Evolutionary conservation across 2,113 vertebrate species (phyloP).

Genomic region (Archocentrus centrarchus): DNA sequence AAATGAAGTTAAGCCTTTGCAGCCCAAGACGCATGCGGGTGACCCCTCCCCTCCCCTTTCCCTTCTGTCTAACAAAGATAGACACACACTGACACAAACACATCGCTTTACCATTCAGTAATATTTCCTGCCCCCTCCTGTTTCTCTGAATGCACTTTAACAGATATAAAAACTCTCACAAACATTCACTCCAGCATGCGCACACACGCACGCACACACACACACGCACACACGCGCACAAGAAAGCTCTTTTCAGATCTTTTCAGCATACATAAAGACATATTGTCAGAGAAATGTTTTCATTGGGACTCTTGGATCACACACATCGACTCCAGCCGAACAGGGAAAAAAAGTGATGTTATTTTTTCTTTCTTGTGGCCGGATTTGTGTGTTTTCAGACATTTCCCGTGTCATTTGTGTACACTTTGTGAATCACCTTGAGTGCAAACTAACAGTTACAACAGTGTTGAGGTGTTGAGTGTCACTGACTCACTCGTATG

Average conservation of each 20-base stretch:
- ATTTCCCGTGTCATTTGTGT: slow-evolving; percentile 37
- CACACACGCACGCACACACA: not conserved
- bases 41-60: slow-evolving; percentile 34
- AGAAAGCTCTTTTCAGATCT: slow-evolving; percentile 51
- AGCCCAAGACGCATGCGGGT: slow-evolving; percentile 42
- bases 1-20: slow-evolving; percentile 67
- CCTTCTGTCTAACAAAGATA: slow-evolving; percentile 34
- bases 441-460: slow-evolving; percentile 46
- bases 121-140: slow-evolving; percentile 76
- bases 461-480: slow-evolving; percentile 65
- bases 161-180: slow-evolving; percentile 60
- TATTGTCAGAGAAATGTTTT: slow-evolving; percentile 63
- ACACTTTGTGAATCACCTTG: slow-evolving; percentile 51
- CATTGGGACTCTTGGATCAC: slow-evolving; percentile 47
- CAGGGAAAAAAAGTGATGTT: not conserved
- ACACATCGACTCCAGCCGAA: slow-evolving; percentile 41
- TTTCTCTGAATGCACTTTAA: slow-evolving; percentile 71
- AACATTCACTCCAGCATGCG: not conserved
- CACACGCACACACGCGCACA: not conserved
- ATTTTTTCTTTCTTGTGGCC: slow-evolving; percentile 6
- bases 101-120: slow-evolving; percentile 65
- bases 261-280: slow-evolving; percentile 59
- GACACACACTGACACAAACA: slow-evolving; percentile 52
- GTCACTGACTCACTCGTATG: slow-evolving; percentile 68
- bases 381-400: slow-evolving; percentile 26